phyloP scores from a whole-genome alignment of 2,888 invertebrate genomes.

The Drosophila atripex region DNA sequence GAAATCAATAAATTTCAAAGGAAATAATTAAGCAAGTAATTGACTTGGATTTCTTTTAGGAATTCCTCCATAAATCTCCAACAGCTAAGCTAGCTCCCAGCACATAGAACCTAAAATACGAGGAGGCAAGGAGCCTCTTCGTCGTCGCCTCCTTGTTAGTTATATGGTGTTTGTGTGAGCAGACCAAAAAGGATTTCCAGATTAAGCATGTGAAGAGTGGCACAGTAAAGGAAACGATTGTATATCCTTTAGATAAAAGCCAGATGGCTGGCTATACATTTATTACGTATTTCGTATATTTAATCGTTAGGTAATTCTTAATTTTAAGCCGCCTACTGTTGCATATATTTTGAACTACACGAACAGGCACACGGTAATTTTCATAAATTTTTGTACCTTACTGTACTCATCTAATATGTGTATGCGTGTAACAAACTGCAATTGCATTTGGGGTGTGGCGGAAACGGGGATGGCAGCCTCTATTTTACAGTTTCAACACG shows the following conservation, averaged over 20 bases:
- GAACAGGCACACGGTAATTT: not conserved
- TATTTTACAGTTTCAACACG: constrained; percentile 76
- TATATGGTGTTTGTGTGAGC: constrained; percentile 65
- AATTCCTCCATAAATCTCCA: constrained; percentile 79
- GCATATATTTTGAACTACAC: not conserved
- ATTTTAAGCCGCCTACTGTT: not conserved
- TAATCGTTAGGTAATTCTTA: not conserved
- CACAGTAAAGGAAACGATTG: not conserved
- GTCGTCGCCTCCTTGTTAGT: constrained; percentile 61
- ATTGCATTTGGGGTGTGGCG: constrained; percentile 54
- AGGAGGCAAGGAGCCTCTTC: constrained; percentile 32
- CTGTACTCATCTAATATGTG: constrained; percentile 16
- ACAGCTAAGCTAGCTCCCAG: constrained; percentile 69
- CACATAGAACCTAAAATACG: constrained; percentile 52
- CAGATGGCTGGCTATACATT: not conserved
- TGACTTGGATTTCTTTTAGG: constrained; percentile 81
- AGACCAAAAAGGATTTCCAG: constrained; percentile 58
- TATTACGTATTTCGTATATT: not conserved
- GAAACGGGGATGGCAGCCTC: constrained; percentile 51
- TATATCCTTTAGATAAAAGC: constrained; percentile 5
- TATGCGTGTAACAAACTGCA: constrained; percentile 51
- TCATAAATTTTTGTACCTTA: not conserved
- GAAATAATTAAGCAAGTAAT: constrained; percentile 80
- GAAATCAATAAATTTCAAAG: constrained; percentile 79
- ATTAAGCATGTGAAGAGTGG: constrained; percentile 34